Base-by-base conservation (phyloP, 2,888 invertebrate genomes). In the Automeris io region DNA sequence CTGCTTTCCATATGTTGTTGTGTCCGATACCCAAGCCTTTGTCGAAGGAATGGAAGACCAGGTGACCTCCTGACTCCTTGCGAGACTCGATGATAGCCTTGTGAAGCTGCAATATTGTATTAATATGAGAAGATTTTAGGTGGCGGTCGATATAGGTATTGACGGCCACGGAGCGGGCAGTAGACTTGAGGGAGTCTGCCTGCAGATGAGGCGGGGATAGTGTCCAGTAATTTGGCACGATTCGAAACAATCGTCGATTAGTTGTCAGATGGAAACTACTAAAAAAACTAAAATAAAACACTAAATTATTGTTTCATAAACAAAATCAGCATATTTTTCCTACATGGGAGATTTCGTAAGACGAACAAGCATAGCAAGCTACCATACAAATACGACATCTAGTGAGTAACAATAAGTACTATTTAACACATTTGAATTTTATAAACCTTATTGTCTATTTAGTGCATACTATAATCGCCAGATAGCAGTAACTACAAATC, bases 1-100 rank as follows among this genome's bases (percentile, higher is more conserved):
- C 90, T 5, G 95, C 93, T 43, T 90, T 90, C 65, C 93, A 95
- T 49, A 98, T 91, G 66, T 91, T 92, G 72, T 96, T 96, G 77
- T 98, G 98, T 0, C 95, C 95, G 48, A 94, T 91, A 0, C 91
- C 89, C 31, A 85, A 72, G 6, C 89, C 85, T 1, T 82, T 87
- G 26, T 91, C 90, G 69, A 96, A 96, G 21, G 91, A 87, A 52
- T 93, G 90, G 73, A 96, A 92, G 49, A 92, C 89, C 8, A 94
- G 41, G 0, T 71, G 89, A 5, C 88, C 90, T 3, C 90, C 89
- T 43, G 89, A 88, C 18, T 75, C 57, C 18, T 80, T 71, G 12
- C 93, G 88, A 8, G 87, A 88, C 36, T 83, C 78, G 32, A 88
- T 49, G 2, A 92, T 91, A 18, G 82, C 80, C 35, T 90, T 81